Percentiles rank a stretch among this genome's conserved stretches.
These are phyloP conservation scores for Cantharis rustica DNA, from an alignment of 2,888 invertebrate species.

Conservation along the genomic window DNA sequence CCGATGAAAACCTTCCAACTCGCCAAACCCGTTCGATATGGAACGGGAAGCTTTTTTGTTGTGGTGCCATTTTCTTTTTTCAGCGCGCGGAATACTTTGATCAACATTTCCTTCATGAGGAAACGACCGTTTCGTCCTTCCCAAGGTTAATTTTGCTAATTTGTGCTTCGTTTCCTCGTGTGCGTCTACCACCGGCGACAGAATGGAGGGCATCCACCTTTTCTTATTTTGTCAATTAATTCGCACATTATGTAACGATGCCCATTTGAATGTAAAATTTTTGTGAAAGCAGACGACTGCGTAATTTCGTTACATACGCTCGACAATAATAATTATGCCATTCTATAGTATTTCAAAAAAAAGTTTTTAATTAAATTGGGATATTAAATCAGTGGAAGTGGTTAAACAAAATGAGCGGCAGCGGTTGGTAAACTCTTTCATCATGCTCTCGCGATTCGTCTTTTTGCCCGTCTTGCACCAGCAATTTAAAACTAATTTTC, in stretches of 20 bases:
- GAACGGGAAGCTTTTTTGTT: neutral
- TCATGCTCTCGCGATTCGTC: slow-evolving; percentile 32
- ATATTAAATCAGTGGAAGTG: slow-evolving; percentile 12
- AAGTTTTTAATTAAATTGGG: neutral
- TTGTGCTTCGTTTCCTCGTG: neutral
- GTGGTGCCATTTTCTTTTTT: neutral
- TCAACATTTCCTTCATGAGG: neutral
- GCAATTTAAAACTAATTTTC: slow-evolving; percentile 32
- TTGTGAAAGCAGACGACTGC: slow-evolving; percentile 14
- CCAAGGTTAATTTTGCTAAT: neutral
- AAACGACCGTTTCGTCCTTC: neutral
- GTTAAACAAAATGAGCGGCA: slow-evolving; percentile 31
- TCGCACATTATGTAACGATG: slow-evolving; percentile 13
- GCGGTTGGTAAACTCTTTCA: slow-evolving; percentile 39
- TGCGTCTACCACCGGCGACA: neutral
- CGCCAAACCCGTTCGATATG: neutral
- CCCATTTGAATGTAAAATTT: slow-evolving; percentile 22
- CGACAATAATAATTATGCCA: neutral
- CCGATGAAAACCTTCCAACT: neutral
- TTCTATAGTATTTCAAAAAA: neutral
- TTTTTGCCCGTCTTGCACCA: slow-evolving; percentile 25
- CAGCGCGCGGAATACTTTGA: neutral
- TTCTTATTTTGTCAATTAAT: neutral
- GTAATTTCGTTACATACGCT: neutral
- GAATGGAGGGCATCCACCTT: neutral